Evolutionary conservation across 2,113 vertebrate species (phyloP).

Genomic region (Poeciliopsis prolifica): DNA sequence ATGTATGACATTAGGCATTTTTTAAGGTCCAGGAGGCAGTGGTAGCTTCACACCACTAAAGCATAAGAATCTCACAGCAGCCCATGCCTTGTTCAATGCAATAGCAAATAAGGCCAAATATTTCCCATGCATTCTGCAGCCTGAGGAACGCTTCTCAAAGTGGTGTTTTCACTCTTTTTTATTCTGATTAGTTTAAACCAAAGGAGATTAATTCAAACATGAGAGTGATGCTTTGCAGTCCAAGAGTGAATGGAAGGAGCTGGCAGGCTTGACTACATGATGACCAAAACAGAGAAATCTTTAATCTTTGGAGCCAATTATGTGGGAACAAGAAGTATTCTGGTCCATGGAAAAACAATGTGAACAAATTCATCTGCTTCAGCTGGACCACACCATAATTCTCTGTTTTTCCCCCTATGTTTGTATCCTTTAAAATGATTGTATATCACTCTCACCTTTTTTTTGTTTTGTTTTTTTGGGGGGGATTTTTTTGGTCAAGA

Average conservation of each 20-base stretch:
- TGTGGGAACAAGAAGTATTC: slow-evolving; percentile 55
- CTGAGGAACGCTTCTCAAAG: slow-evolving; percentile 65
- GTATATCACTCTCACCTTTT: slow-evolving; percentile 83
- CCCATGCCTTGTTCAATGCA: slow-evolving; percentile 67
- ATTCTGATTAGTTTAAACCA: slow-evolving; percentile 69
- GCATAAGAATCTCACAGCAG: not conserved
- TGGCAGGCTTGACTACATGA: slow-evolving; percentile 51
- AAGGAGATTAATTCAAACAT: slow-evolving; percentile 83
- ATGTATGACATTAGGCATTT: not conserved
- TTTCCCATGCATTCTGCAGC: slow-evolving; percentile 86
- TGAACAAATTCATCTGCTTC: slow-evolving; percentile 81
- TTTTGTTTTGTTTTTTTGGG: slow-evolving; percentile 63
- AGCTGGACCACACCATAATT: slow-evolving; percentile 82
- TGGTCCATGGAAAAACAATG: slow-evolving; percentile 68
- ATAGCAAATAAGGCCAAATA: slow-evolving; percentile 98
- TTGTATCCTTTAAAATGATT: slow-evolving; percentile 76
- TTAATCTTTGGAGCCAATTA: slow-evolving; percentile 72
- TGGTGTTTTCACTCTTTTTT: slow-evolving; percentile 57
- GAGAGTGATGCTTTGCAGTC: slow-evolving; percentile 80
- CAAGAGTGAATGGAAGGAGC: slow-evolving; percentile 78
- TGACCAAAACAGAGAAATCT: slow-evolving; percentile 79
- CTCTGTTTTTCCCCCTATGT: slow-evolving; percentile 54
- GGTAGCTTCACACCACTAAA: not conserved
- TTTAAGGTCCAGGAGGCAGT: not conserved
- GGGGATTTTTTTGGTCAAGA: slow-evolving; percentile 72